Evolutionary conservation across 1,140 invertebrate species (phyloP), one percentile per base, ranked within the genome.

Genomic region (Carposina sasakii): DNA sequence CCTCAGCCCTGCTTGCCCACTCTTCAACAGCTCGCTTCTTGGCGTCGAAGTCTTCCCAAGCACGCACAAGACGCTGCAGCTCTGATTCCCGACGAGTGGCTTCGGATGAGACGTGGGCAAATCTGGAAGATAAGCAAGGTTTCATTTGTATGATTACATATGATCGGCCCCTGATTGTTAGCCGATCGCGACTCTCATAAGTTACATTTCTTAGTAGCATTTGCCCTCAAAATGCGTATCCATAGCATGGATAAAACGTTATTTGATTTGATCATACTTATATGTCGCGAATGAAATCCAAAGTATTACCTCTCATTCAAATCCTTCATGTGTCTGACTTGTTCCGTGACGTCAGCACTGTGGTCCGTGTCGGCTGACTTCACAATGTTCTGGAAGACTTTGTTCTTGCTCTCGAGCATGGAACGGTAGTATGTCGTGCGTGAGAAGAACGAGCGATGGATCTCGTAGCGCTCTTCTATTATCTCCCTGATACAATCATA

Each of bases 351-450:
- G 60, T 94, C 91, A 3, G 92, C 88, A 54, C 90, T 91, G 48
- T 91, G 90, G 54, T 91, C 90, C 48, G 89, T 85, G 41, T 93
- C 90, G 2, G 94, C 90, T 0, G 93, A 89, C 63, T 93, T 92
- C 0, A 93, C 86, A n/a, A 98, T 93, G 63, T 91, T 96, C 54
- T 91, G 90, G 76, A 96, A 92, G n/a, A 97, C 91, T 85, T 97
- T 97, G 75, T 96, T 97, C 79, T 97, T 97, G 63, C 94, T 97
- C 60, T 97, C 95, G 30, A 98, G 71, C 92, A 97, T 96, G 0
- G 95, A 96, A 69, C 93, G 94, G 76, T 97, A 97, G 74, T 97
- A 97, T 0, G 95, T 88, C 0, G 91, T 94, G 49, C 95, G 89
- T 0, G 94, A 92, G 74, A 97, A 96, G 85, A 96, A 96, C 13